Base-by-base conservation (phyloP, 2,113 vertebrate species). In the Edolisoma coerulescens region DNA sequence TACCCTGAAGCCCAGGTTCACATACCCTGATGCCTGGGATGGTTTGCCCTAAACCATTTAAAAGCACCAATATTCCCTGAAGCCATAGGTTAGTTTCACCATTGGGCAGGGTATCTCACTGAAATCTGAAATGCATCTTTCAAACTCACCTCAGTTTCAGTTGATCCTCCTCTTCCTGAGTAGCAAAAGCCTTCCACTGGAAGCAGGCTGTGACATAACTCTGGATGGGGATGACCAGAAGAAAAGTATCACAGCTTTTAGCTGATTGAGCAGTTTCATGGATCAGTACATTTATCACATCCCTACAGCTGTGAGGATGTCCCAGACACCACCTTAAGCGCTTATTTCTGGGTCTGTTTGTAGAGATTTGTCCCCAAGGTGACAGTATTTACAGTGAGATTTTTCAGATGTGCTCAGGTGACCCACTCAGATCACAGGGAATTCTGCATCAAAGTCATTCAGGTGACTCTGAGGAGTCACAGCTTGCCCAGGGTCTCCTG, bases 141-240 rank as follows among this genome's bases (percentile, higher is more conserved):
- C 89, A 88, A 87, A 87, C 41, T 5, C 56, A 99, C 98, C 98
- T 98, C 41, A 94, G 18, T 47, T 98, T 98, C 70, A 97, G 94
- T 61, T 68, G 61, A 32, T 98, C 97, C 75, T 99, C 98, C 28
- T 99, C 98, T 64, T 98, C 96, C 71, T 97, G 95, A 26, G 95
- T 97, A 75, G 96, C 96, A 96, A 97, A 98, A 49, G 70, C 47
- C 49, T 98, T 99, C 98, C 98, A 37, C 27, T 52, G 37, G 53
- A 60, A 86, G 53, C 17, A 37, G 44, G n/a, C 45, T 60, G 45
- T 27, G 53, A 33, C 63, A 59, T 68, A 32, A 44, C 45, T 50
- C 9, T 22, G 27, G 27, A 33, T 52, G 44, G 50, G 33, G 18
- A 60, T 44, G 27, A 87, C 21, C 16, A 77, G 53, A 68, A 61